These are phyloP conservation scores for Brachyopa scutellaris DNA, from an alignment of 2,888 invertebrate genomes.

Conservation along the genomic window DNA sequence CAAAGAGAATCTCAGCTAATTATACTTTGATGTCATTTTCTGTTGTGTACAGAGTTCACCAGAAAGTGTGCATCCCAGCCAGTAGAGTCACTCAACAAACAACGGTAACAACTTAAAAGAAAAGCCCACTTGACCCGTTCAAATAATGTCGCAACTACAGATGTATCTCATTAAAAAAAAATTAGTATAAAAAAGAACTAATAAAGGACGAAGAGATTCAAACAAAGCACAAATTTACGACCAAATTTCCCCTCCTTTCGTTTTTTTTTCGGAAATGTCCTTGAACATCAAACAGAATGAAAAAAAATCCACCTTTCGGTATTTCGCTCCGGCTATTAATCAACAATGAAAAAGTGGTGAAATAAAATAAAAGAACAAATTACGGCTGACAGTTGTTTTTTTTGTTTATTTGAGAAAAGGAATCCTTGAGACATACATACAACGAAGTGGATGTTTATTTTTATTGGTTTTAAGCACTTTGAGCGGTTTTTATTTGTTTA, in stretches of 20 bases:
- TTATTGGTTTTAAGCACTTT: too few species aligned
- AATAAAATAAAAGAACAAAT: slow-evolving; percentile 24
- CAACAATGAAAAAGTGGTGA: slow-evolving; percentile 51
- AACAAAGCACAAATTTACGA: slow-evolving; percentile 15
- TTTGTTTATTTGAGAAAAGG: neutral
- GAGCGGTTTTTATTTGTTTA: too few species aligned
- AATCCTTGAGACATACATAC: slow-evolving; percentile 34
- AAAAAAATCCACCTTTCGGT: neutral
- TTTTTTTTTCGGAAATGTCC: slow-evolving; percentile 22
- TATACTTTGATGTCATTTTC: slow-evolving; percentile 9
- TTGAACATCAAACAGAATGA: slow-evolving; percentile 27
- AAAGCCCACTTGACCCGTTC: slow-evolving; percentile 37
- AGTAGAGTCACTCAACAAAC: slow-evolving; percentile 12
- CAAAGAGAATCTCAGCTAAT: slow-evolving; percentile 2
- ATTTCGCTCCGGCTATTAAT: slow-evolving; percentile 46
- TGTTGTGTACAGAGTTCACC: neutral
- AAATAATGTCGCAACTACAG: slow-evolving; percentile 34
- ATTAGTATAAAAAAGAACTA: neutral
- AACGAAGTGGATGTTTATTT: slow-evolving; percentile 24
- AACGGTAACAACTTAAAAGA: slow-evolving; percentile 19
- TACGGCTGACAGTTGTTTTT: slow-evolving; percentile 2
- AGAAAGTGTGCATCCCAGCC: neutral
- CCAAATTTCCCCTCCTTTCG: neutral
- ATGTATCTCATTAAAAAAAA: neutral
- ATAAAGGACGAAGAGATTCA: neutral